Evolutionary conservation across 2,888 invertebrate genomes (phyloP).

Genomic region (Amblyteles armatorius): DNA sequence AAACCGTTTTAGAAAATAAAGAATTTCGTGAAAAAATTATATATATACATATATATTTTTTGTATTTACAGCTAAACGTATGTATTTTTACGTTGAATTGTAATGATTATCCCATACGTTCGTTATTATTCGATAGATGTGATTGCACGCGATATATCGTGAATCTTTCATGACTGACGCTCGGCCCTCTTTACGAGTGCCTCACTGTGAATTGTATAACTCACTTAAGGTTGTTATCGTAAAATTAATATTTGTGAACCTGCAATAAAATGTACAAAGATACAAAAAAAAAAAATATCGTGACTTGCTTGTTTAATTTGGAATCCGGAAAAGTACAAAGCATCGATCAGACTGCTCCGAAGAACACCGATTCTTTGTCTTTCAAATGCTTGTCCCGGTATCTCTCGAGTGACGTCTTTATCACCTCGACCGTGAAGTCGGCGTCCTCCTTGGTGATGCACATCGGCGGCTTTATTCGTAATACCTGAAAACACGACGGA

Average conservation of each 20-base stretch:
- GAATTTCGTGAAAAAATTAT: slow-evolving; percentile 15
- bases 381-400: slow-evolving; percentile 71
- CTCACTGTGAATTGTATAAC: slow-evolving; percentile 56
- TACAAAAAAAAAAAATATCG: slow-evolving; percentile 29
- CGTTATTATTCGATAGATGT: slow-evolving; percentile 17
- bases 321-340: neutral
- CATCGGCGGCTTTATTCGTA: slow-evolving; percentile 98
- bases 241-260: slow-evolving; percentile 52
- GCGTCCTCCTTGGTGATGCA: slow-evolving; percentile 95
- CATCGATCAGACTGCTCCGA: slow-evolving; percentile 56
- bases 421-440: slow-evolving; percentile 89
- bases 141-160: slow-evolving; percentile 20
- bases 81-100: slow-evolving; percentile 25
- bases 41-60: slow-evolving; percentile 53
- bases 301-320: slow-evolving; percentile 15
- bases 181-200: slow-evolving; percentile 25
- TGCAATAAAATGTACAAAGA: slow-evolving; percentile 56
- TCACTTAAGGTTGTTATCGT: slow-evolving; percentile 63
- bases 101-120: slow-evolving; percentile 15
- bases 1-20: neutral
- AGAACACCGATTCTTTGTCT: slow-evolving; percentile 71
- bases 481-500: slow-evolving; percentile 87
- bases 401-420: slow-evolving; percentile 87
- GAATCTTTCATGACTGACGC: slow-evolving; percentile 30
- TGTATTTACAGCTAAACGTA: slow-evolving; percentile 60